Conservation (phyloP, 2,113 vertebrate species). For the Petaurus breviceps region DNA sequence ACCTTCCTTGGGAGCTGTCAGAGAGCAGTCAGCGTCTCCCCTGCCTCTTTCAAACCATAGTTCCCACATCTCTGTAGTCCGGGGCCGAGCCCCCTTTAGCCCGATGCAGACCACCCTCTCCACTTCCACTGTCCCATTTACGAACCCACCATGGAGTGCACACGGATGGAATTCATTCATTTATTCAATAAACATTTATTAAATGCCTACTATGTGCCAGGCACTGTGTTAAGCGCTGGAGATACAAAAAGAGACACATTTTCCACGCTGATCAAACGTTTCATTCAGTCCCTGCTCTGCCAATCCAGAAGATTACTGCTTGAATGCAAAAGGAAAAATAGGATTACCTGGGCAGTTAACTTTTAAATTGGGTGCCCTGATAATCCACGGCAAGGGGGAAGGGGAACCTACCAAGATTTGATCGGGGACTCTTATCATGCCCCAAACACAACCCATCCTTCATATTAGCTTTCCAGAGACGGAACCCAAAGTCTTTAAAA, state of each 20-base stretch:
- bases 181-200: neutral
- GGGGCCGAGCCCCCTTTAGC: neutral
- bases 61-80: neutral
- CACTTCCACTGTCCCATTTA: neutral
- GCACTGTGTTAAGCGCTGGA: neutral
- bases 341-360: neutral
- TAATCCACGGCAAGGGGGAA: neutral
- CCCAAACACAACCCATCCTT: neutral
- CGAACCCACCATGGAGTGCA: neutral
- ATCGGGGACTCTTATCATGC: neutral
- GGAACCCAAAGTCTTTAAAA: neutral
- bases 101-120: neutral
- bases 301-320: neutral
- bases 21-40: neutral
- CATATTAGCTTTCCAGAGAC: neutral
- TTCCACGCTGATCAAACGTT: neutral
- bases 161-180: neutral
- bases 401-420: neutral
- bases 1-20: neutral
- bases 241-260: neutral
- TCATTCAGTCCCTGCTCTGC: neutral
- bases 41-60: neutral
- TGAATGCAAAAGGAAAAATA: neutral
- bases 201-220: neutral
- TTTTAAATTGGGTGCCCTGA: neutral